Conservation (phyloP, 2,888 invertebrate species). For the Protodeltote pygarga region DNA sequence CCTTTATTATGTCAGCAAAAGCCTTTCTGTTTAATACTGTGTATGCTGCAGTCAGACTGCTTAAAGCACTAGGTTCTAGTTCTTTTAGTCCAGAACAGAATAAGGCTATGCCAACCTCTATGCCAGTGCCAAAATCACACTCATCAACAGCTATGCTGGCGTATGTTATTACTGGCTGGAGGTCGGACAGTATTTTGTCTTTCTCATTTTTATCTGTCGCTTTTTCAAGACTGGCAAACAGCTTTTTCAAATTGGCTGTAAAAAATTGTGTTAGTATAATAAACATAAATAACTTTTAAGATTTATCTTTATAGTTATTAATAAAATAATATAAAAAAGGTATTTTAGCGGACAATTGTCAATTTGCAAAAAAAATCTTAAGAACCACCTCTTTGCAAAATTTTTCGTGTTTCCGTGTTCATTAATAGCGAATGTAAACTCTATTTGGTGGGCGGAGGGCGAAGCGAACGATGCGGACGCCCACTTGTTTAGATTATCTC, state of each 20-base stretch:
- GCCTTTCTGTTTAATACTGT: constrained; percentile 90
- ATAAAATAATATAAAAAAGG: too few relatives aligned
- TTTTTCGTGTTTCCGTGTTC: too few relatives aligned
- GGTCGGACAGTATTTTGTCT: constrained; percentile 87
- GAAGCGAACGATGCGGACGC: too few relatives aligned
- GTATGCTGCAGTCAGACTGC: constrained; percentile 91
- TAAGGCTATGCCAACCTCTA: constrained; percentile 95
- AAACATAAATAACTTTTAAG: neutral
- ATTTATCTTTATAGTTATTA: too few relatives aligned
- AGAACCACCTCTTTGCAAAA: too few relatives aligned
- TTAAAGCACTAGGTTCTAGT: constrained; percentile 89
- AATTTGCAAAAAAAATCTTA: too few relatives aligned
- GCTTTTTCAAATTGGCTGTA: constrained; percentile 89
- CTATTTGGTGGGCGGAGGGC: too few relatives aligned
- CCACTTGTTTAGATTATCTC: too few relatives aligned
- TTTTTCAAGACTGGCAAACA: constrained; percentile 89
- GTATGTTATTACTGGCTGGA: constrained; percentile 94
- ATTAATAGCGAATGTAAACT: too few relatives aligned
- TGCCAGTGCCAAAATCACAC: constrained; percentile 96
- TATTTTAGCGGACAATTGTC: too few relatives aligned
- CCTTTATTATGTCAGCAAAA: constrained; percentile 91
- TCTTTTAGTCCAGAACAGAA: constrained; percentile 91
- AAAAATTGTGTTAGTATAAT: constrained; percentile 33
- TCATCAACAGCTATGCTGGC: constrained; percentile 97
- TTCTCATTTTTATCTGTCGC: constrained; percentile 87